Evolutionary conservation across 2,888 invertebrate genomes (phyloP).

Genomic region (Teleogryllus oceanicus): DNA sequence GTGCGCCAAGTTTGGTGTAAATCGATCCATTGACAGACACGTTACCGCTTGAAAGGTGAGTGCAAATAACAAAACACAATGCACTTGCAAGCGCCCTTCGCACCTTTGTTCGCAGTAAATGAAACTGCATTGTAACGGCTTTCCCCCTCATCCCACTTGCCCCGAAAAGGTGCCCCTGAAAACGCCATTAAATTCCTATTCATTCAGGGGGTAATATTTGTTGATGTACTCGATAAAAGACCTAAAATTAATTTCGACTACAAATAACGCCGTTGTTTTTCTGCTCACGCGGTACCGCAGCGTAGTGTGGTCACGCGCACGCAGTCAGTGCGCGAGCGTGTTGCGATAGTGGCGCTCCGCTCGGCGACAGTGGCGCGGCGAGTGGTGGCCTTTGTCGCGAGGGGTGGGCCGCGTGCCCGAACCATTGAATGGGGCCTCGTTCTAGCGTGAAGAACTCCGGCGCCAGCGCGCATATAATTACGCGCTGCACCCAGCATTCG

Average conservation of each 20-base stretch:
- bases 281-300: background rate
- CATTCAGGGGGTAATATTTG: constrained; percentile 4
- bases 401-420: background rate
- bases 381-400: background rate
- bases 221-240: constrained; percentile 18
- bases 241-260: constrained; percentile 18
- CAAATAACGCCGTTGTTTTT: background rate
- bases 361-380: background rate
- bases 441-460: background rate
- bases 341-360: background rate
- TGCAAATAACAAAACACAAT: constrained; percentile 18
- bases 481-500: background rate
- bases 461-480: background rate
- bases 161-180: background rate
- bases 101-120: constrained; percentile 7
- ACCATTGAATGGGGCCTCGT: no score
- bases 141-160: background rate
- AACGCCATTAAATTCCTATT: constrained; percentile 18
- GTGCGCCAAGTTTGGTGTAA: background rate
- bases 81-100: constrained; percentile 1
- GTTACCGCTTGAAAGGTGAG: constrained; percentile 9
- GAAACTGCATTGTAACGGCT: constrained; percentile 1
- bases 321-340: background rate
- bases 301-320: background rate
- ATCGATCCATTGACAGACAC: background rate